Evolutionary conservation across 2,113 vertebrate genomes (phyloP), one percentile per base, ranked within the genome.

Genomic region (Paraplagusia blochii): DNA sequence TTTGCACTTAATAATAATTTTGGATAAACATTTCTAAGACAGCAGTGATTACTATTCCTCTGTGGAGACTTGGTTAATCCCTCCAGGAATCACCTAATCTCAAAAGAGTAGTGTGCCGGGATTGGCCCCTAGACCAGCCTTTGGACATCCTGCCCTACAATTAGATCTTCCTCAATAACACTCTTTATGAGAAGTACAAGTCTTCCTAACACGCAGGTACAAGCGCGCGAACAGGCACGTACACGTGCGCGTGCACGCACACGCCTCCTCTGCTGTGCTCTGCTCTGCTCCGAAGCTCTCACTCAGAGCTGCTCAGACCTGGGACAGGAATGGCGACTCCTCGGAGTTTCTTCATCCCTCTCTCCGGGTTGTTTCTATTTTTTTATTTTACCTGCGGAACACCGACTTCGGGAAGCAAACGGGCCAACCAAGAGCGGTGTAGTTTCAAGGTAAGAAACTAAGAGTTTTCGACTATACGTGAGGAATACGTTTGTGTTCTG

Each of bases 261-360:
- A 19, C n/a, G 15, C 15, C 50, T 54, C 51, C 34, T 17, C 22
- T 9, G 6, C 2, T 14, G 12, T 22, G 8, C n/a, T 15, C 42
- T 7, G 4, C 48, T 2, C 35, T 48, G 7, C 5, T 8, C 7
- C 8, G 10, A 13, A 18, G 5, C 11, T 58, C 29, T 0, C 36
- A 15, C 72, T 78, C 77, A 78, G 71, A 80, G 74, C 18, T 36
- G 68, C 44, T 16, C 70, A 56, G 82, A 72, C 71, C 53, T 52
- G 63, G 44, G 72, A 61, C 68, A 81, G 81, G 81, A 84, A 87
- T 87, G 85, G 85, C 85, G 83, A 63, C 76, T 1, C 51, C 66
- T 72, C 77, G 50, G 63, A 71, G 46, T 47, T 47, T 76, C 70
- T 55, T 84, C 73, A 11, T 51, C 68, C 60, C 51, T 70, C 58